These are phyloP conservation scores for Silurus asotus DNA, from an alignment of 2,113 vertebrate species.

Conservation along the genomic window DNA sequence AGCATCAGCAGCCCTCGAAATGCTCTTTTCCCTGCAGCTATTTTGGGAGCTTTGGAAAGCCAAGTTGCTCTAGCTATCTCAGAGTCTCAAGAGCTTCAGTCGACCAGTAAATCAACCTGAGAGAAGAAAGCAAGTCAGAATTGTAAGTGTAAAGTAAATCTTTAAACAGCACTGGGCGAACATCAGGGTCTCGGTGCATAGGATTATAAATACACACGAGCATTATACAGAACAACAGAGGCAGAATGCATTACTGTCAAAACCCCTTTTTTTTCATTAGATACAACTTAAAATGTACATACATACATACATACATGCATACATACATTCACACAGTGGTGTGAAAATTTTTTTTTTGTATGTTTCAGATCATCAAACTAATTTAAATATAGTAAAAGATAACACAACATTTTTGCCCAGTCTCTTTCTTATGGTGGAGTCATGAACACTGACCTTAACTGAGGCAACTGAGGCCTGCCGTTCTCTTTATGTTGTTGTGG, in stretches of 20 bases:
- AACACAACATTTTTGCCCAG: too few relatives aligned
- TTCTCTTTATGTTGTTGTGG: too few relatives aligned
- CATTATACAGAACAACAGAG: constrained; percentile 32
- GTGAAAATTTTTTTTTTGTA: too few relatives aligned
- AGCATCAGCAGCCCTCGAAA: not conserved
- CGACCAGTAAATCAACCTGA: constrained; percentile 42
- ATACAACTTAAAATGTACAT: not conserved
- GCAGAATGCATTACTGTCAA: not conserved
- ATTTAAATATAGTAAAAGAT: too few relatives aligned
- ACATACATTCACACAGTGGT: too few relatives aligned
- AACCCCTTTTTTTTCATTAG: not conserved
- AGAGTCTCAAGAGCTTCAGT: constrained; percentile 30
- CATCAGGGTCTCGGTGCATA: not conserved
- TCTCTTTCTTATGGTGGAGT: too few relatives aligned
- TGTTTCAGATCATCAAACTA: too few relatives aligned
- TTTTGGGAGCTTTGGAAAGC: constrained; percentile 41
- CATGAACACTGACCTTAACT: too few relatives aligned
- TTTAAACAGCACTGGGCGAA: constrained; percentile 45
- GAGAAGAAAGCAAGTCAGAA: constrained; percentile 18
- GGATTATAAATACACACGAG: constrained; percentile 35
- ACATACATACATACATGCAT: not conserved
- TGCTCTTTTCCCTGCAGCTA: not conserved
- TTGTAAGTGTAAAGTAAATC: constrained; percentile 52
- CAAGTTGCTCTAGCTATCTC: not conserved
- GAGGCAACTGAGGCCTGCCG: too few relatives aligned